These are phyloP conservation scores for Campylomormyrus tamandua DNA, from an alignment of 2,113 vertebrate genomes.

Conservation along the genomic window DNA sequence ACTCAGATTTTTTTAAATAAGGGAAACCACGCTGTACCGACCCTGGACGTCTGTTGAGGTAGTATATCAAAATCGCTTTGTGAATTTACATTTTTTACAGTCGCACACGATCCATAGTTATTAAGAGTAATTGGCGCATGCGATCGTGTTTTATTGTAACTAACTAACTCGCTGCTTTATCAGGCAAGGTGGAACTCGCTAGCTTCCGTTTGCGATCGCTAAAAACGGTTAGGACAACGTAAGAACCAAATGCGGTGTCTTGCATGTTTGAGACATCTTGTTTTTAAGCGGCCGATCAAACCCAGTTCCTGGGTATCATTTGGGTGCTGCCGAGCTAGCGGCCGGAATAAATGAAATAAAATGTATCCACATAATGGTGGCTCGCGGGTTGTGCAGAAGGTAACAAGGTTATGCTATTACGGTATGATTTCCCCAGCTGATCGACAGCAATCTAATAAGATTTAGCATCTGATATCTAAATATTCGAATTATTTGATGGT, in stretches of 20 bases:
- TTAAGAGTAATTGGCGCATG: slow-evolving; percentile 5
- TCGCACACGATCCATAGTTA: not conserved
- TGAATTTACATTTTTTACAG: not conserved
- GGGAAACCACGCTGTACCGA: not conserved
- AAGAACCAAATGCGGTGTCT: not conserved
- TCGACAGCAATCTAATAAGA: not conserved
- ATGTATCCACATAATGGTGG: slow-evolving; percentile 5
- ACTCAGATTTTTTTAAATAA: not conserved
- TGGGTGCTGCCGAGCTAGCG: not conserved
- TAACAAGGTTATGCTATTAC: not conserved
- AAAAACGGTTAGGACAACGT: not conserved
- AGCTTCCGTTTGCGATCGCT: not conserved
- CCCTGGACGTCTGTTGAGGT: not conserved
- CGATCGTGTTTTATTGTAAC: slow-evolving; percentile 8
- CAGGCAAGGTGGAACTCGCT: not conserved
- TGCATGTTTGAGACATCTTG: not conserved
- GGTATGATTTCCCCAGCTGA: not conserved
- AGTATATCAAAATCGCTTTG: not conserved
- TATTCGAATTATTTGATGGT: not conserved
- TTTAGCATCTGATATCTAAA: not conserved
- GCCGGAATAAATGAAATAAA: not conserved
- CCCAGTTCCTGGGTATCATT: not conserved
- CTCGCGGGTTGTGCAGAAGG: not conserved
- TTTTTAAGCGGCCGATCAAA: not conserved
- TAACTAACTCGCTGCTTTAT: not conserved